Percentiles rank a stretch among this genome's conserved stretches.
These are phyloP conservation scores for Xerus inauris DNA, from an alignment of 2,113 vertebrate species.

Conservation along the genomic window DNA sequence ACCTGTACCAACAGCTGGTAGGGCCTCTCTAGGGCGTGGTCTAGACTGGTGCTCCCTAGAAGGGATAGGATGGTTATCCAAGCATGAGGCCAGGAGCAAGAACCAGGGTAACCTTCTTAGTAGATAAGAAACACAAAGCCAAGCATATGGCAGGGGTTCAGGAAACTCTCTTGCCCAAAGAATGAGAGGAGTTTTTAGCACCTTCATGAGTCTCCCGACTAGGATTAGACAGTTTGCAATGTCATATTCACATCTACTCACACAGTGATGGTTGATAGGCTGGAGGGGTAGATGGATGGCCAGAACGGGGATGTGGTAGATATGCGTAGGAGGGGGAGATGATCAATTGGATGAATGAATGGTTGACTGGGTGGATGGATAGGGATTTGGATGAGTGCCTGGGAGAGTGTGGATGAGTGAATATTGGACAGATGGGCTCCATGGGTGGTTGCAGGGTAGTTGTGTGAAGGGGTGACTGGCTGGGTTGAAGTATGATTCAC, in stretches of 20 bases:
- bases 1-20: conserved; percentile 89
- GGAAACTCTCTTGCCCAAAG: not conserved
- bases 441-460: not conserved
- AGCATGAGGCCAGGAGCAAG: not conserved
- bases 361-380: not conserved
- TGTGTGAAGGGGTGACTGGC: not conserved
- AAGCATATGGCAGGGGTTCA: not conserved
- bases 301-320: not conserved
- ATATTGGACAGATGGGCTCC: not conserved
- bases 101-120: not conserved
- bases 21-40: conserved; percentile 84
- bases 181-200: not conserved
- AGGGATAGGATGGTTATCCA: not conserved
- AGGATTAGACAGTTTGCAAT: not conserved
- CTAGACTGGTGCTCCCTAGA: conserved; percentile 86
- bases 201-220: not conserved
- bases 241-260: not conserved
- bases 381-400: not conserved
- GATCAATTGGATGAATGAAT: not conserved
- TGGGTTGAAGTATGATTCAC: not conserved
- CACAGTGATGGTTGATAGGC: not conserved
- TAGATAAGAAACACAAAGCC: not conserved
- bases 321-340: not conserved
- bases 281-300: not conserved
- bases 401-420: not conserved